Conservation (phyloP, 2,797 vertebrate species). For the Argyrosomus regius region DNA sequence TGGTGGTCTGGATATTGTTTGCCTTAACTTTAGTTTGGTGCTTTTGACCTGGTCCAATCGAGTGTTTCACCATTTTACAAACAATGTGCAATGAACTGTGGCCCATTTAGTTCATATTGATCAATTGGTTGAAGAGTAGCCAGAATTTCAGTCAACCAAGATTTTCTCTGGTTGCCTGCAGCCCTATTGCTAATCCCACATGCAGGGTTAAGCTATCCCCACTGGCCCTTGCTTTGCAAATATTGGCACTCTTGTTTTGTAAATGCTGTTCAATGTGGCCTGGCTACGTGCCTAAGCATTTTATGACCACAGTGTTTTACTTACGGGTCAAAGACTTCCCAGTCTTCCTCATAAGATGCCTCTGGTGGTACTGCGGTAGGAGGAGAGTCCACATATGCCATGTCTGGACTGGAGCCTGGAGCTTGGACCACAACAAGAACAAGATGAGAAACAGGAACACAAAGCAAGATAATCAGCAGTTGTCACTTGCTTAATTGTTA, state of each 20-base stretch:
- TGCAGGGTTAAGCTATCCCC: not conserved
- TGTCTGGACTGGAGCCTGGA: constrained; percentile 91
- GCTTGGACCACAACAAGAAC: constrained; percentile 78
- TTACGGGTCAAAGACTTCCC: constrained; percentile 99
- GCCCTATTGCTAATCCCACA: not conserved
- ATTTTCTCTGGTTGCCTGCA: too few species aligned
- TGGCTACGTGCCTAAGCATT: not conserved
- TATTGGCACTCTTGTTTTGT: not conserved
- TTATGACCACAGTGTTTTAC: constrained; percentile 68
- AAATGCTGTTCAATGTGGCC: not conserved
- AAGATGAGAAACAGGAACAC: not conserved
- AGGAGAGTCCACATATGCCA: constrained; percentile 89
- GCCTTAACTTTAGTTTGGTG: not conserved
- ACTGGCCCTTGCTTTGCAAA: not conserved
- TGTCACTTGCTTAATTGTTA: not conserved
- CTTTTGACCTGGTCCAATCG: constrained; percentile 1
- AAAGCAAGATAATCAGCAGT: not conserved
- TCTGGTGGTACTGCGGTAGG: constrained; percentile 90
- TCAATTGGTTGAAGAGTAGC: too few species aligned
- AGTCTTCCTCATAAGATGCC: constrained; percentile 98
- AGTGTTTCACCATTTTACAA: not conserved
- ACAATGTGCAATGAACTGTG: not conserved
- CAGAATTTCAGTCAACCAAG: too few species aligned
- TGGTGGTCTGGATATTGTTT: not conserved
- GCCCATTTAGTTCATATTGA: too few species aligned